These are phyloP conservation scores for Linnaemya vulpina DNA, from an alignment of 2,888 invertebrate genomes.

Conservation along the genomic window DNA sequence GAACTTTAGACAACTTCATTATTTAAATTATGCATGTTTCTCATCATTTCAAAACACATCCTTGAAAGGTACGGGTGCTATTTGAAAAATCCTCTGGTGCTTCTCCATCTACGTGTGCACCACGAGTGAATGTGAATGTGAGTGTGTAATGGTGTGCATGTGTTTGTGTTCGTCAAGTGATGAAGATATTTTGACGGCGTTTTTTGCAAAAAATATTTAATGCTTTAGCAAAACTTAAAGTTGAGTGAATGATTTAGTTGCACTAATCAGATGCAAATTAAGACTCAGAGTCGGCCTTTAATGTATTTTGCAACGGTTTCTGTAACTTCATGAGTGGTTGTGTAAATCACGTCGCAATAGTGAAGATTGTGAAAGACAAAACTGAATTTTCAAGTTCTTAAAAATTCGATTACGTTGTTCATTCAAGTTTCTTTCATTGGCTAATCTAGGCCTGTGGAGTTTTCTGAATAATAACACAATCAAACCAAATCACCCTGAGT, in stretches of 20 bases:
- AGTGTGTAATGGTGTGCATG: not conserved
- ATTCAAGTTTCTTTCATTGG: too few species aligned
- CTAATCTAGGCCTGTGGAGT: too few species aligned
- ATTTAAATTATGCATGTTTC: constrained; percentile 54
- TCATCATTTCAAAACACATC: constrained; percentile 52
- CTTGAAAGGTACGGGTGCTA: constrained; percentile 39
- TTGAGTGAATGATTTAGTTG: constrained; percentile 53
- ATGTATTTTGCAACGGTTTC: too few species aligned
- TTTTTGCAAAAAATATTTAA: not conserved
- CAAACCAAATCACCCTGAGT: too few species aligned
- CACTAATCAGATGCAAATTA: not conserved
- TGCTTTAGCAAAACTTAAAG: constrained; percentile 28
- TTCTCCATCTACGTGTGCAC: constrained; percentile 53
- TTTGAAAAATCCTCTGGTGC: constrained; percentile 37
- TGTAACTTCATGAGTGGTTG: too few species aligned
- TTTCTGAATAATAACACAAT: too few species aligned
- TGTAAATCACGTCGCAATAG: too few species aligned
- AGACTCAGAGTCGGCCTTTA: constrained; percentile 28
- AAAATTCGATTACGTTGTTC: too few species aligned
- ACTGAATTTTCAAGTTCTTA: too few species aligned
- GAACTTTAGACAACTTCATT: constrained; percentile 59
- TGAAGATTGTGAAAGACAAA: too few species aligned
- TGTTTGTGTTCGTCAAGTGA: constrained; percentile 28
- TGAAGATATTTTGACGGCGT: constrained; percentile 50
- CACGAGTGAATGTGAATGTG: not conserved